These are phyloP conservation scores for Styela plicata DNA, from an alignment of 23 tunicate species.

Conservation along the genomic window DNA sequence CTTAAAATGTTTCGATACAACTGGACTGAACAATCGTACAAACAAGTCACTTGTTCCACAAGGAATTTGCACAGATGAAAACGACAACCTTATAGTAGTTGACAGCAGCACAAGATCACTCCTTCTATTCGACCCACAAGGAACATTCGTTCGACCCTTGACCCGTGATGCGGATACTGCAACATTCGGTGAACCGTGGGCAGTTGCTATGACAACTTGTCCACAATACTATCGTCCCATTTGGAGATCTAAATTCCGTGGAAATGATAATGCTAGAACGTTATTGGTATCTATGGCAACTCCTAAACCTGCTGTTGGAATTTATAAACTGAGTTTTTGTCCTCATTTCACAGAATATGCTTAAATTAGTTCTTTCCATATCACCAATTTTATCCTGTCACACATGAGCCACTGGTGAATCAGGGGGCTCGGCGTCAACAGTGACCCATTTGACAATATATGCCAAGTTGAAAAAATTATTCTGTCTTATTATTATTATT, in stretches of 20 bases:
- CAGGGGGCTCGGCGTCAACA: too few species aligned
- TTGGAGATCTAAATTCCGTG: constrained; percentile 4
- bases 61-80: constrained; percentile 73
- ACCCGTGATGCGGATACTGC: background rate
- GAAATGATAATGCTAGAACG: constrained; percentile 35
- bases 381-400: too few species aligned
- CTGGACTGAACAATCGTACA: constrained; percentile 56
- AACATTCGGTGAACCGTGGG: constrained; percentile 11
- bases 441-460: too few species aligned
- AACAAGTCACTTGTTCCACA: constrained; percentile 59
- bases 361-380: background rate
- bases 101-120: constrained; percentile 46
- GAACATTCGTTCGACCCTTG: constrained; percentile 43
- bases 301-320: constrained; percentile 47
- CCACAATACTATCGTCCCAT: background rate
- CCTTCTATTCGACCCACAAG: constrained; percentile 54
- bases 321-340: constrained; percentile 74
- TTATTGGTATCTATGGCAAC: constrained; percentile 53
- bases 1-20: constrained; percentile 42
- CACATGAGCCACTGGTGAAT: too few species aligned
- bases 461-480: too few species aligned
- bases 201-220: constrained; percentile 14
- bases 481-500: too few species aligned
- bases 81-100: constrained; percentile 68
- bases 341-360: constrained; percentile 46